These are phyloP conservation scores for Heliocidaris erythrogramma DNA, from an alignment of 35 echinoderm and acorn worm genomes.

Conservation along the genomic window DNA sequence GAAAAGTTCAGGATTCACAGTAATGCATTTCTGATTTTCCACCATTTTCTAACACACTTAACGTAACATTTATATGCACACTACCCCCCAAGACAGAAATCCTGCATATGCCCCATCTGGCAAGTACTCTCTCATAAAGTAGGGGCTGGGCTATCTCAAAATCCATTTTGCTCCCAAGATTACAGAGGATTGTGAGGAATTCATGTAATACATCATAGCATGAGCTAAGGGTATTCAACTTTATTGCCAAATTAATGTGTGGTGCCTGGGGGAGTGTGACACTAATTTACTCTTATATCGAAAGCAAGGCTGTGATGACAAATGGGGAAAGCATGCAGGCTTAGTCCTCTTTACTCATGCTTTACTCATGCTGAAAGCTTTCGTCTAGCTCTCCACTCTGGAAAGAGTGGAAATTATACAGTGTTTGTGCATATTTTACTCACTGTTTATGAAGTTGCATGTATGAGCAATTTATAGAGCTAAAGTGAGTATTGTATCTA, in stretches of 20 bases:
- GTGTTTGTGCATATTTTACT: too few species aligned
- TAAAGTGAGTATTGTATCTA: too few species aligned
- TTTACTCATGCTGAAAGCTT: neutral
- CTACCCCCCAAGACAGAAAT: neutral
- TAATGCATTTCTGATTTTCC: too few species aligned
- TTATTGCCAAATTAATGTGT: neutral
- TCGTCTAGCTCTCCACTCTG: neutral
- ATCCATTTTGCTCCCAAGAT: neutral
- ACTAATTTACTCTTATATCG: neutral
- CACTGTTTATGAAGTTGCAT: too few species aligned
- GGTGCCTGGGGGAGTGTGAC: constrained; percentile 16
- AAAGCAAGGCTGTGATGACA: neutral
- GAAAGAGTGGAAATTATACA: neutral
- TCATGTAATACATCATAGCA: constrained; percentile 2
- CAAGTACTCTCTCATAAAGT: neutral
- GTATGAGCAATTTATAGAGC: neutral
- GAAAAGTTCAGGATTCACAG: too few species aligned
- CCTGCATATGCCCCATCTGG: neutral
- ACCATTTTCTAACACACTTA: too few species aligned
- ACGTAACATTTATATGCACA: too few species aligned
- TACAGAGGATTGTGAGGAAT: neutral
- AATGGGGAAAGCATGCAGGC: neutral
- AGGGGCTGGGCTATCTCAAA: neutral
- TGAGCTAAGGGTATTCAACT: neutral
- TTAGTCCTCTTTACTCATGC: neutral